phyloP scores from a whole-genome alignment of 2,797 vertebrate species.

The Ctenosaura bakeri region DNA sequence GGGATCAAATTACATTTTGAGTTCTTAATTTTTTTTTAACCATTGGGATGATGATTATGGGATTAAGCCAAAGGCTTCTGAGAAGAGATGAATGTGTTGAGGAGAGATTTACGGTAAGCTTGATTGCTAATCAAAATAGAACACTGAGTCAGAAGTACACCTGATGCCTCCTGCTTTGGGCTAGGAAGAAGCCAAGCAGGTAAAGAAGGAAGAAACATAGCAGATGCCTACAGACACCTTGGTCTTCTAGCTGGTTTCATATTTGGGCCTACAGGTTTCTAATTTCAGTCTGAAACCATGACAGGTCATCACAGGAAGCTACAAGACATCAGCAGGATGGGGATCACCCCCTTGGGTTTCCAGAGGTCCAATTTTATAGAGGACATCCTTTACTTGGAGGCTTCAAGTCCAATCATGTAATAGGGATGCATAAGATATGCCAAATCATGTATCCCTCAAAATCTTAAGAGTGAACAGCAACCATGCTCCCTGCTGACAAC shows the following conservation, averaged over 20 bases:
- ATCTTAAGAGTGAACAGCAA: no score
- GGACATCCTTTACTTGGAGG: no score
- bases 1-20: background rate
- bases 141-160: background rate
- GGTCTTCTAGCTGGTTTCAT: background rate
- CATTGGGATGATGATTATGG: background rate
- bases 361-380: no score
- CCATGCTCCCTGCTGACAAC: no score
- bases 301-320: background rate
- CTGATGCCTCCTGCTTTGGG: background rate
- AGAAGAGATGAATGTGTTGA: background rate
- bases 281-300: background rate
- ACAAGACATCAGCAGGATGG: no score
- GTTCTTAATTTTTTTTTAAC: background rate
- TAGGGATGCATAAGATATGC: no score
- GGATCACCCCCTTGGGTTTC: no score
- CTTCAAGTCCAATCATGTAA: no score
- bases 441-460: no score
- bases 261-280: background rate
- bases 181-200: background rate
- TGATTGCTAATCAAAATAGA: background rate
- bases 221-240: background rate
- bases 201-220: no score
- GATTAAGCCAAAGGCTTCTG: background rate
- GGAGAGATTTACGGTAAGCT: background rate